Evolutionary conservation across 1,140 invertebrate genomes (phyloP), one percentile per base, ranked within the genome.

Genomic region (Bemisia tabaci): DNA sequence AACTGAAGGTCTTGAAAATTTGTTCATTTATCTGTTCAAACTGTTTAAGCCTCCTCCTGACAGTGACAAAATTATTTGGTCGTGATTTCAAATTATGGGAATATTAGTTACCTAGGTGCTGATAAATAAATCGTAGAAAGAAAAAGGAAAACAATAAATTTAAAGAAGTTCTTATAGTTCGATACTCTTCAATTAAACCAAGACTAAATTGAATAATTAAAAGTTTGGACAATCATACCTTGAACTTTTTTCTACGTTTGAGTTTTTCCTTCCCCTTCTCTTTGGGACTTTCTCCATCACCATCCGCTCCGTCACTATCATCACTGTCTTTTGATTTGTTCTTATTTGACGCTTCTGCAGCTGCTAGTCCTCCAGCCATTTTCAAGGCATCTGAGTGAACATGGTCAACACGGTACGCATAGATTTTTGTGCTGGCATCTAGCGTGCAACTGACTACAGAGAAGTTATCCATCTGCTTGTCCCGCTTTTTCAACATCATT

Each of bases 351-450:
- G 58, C 64, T 58, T 72, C 67, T 23, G 75, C 72, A 25, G 75
- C 79, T 22, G 87, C 77, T 26, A 83, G 77, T 23, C 84, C 85
- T 26, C 83, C 84, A n/a, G 87, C 82, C 76, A 92, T 85, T 77
- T 90, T 90, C 21, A 91, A 78, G 17, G 88, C 84, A 70, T 91
- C 87, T 62, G 82, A 81, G 75, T 92, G 85, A 2, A 92, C 82
- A 69, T 84, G 83, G 77, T 93, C 90, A 0, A 92, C 90, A 68
- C 90, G 78, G 66, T 85, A 85, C 9, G 87, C 86, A 77, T 92
- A 94, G 65, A 94, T 91, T 75, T 90, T 90, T 21, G 88, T 82
- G 69, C 89, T 89, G 0, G 90, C 89, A 79, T 92, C 90, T 26
- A 94, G 75, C 1, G 90, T 87, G 22, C 85, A 87, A 68, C 87